Base-by-base conservation (phyloP, 1,140 invertebrate species). In the Temnothorax longispinosus region DNA sequence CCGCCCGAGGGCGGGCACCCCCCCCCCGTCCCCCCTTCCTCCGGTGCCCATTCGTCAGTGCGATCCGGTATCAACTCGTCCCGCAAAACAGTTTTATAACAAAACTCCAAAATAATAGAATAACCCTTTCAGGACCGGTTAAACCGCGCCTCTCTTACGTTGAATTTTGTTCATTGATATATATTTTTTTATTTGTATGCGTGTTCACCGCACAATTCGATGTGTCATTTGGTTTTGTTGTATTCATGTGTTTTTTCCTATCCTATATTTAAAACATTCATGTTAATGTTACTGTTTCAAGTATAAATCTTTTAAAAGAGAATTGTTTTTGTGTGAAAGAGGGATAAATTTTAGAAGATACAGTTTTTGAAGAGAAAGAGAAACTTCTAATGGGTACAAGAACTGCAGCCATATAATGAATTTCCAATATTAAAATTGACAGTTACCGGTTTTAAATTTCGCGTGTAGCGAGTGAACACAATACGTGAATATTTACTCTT, bases 91-190 rank as follows among this genome's bases (percentile, higher is more conserved):
- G 54, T 82, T 82, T 74, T 58, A 47, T 38, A 74, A 47, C 38
- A 47, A 84, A 84, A 75, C 35, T 75, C 32, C 27, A 38, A 84
- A 84, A 75, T 64, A 58, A 84, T 74, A 58, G 18, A 72, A 44
- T 60, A 60, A 82, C 27, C 41, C 47, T 71, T 60, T 47, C 41
- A 15, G 18, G 32, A 21, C 4, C 47, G 11, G 41, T 75, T 84
- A 21, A 74, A 82, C 15, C 67, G 13, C 77, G 21, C 58, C 32
- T 13, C 41, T 13, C 69, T 60, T 60, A 84, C 1, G 8, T 74
- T 15, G 15, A 21, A 47, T 7, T 47, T 50, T 11, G 4, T 35
- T n/a, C 27, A 41, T 27, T 27, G 27, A 27, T 41, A 5, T 21
- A 13, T 6, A 35, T 27, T 27, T 27, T 58, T 50, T 52, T 2